Percentiles rank a stretch among this genome's conserved stretches.
These are phyloP conservation scores for Calephelis perditalis DNA, from an alignment of 2,888 invertebrate species.

Conservation along the genomic window DNA sequence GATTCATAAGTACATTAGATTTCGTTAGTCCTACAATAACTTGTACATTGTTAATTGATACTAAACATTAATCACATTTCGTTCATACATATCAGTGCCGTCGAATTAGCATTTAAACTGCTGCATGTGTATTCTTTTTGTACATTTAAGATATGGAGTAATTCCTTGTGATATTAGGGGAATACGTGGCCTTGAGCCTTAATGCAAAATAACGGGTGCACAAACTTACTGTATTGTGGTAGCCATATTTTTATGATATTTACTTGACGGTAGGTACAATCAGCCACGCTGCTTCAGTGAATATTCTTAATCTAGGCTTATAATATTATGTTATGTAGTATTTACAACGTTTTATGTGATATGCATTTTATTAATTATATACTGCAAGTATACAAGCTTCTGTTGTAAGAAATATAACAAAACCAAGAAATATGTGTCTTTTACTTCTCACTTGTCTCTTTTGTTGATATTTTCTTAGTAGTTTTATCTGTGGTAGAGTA, in stretches of 20 bases:
- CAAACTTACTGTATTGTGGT: constrained; percentile 61
- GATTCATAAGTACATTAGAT: constrained; percentile 31
- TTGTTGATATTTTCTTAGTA: too few relatives aligned
- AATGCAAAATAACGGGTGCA: constrained; percentile 42
- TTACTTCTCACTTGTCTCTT: constrained; percentile 26
- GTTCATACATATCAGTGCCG: constrained; percentile 48
- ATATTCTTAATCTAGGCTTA: constrained; percentile 60
- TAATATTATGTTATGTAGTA: constrained; percentile 73
- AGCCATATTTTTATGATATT: constrained; percentile 72
- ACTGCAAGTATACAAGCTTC: constrained; percentile 77
- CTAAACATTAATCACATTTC: constrained; percentile 9
- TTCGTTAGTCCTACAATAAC: constrained; percentile 52
- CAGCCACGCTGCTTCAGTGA: constrained; percentile 62
- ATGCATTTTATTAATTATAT: constrained; percentile 75
- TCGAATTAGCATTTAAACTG: constrained; percentile 52
- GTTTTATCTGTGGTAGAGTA: too few relatives aligned
- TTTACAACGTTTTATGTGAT: constrained; percentile 76
- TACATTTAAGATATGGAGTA: constrained; percentile 57
- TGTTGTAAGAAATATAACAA: constrained; percentile 73
- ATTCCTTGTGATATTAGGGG: constrained; percentile 70
- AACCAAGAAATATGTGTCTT: constrained; percentile 33
- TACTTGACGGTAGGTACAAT: constrained; percentile 46
- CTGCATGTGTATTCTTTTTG: constrained; percentile 32
- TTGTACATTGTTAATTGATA: constrained; percentile 29
- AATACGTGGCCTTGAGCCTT: constrained; percentile 37